Evolutionary conservation across 2,888 invertebrate genomes (phyloP), one percentile per base, ranked within the genome.

Genomic region (Scrobipalpa costella): DNA sequence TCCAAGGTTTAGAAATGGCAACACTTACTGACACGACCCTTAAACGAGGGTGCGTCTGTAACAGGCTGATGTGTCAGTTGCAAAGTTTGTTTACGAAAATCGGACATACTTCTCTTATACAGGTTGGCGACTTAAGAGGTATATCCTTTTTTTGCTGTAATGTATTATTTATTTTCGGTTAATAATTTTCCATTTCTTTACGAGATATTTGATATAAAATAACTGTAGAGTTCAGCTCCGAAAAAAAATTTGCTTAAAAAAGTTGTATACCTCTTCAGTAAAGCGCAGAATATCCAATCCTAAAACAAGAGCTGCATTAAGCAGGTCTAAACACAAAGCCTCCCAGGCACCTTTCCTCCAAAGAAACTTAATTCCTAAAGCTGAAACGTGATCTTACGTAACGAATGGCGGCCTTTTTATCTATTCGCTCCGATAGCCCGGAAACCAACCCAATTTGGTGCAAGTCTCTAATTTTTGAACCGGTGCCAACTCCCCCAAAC

Each of bases 381-480:
- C 44, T 44, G 44, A 47, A 27, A 27, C 15, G 47, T 59, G n/a
- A 59, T 44, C n/a, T 61, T 61, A 38, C 61, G 34, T 61, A 61
- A 61, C 49, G 40, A 60, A 60, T 55, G 40, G 38, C 52, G 52
- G 40, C 21, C 40, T 47, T 64, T 55, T 63, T 65, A 64, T 71
- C 71, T 71, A 71, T 70, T 68, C 68, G 66, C 61, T 65, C 62
- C 67, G 65, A 68, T 74, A 73, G 68, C 64, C 70, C 64, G 67
- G 68, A 19, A 65, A 70, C 62, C 67, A 67, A 67, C 66, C 68
- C 68, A 69, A 76, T 72, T 68, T 66, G 67, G 69, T 65, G 64
- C 68, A 68, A 68, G 64, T 67, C 73, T 73, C 77, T 74, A 75
- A 74, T 77, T 79, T 75, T 81, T 84, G 83, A 76, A 74, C 72